Evolutionary conservation across 2,113 vertebrate species (phyloP).

Genomic region (Felis chaus): DNA sequence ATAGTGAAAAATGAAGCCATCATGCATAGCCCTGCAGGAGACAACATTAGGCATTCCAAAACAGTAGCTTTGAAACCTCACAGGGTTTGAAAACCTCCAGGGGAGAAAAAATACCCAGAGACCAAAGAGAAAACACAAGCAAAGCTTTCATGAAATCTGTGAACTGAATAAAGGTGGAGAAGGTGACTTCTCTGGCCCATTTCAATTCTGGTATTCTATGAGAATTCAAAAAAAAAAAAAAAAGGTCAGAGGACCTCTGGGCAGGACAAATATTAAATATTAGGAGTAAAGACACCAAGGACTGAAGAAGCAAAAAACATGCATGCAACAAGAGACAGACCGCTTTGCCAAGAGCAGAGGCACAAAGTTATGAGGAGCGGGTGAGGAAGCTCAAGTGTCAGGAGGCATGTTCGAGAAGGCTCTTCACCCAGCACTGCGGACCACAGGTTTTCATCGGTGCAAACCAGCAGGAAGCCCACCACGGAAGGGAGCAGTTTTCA

Average conservation of each 20-base stretch:
- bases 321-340: not conserved
- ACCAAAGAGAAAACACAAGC: not conserved
- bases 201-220: not conserved
- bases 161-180: not conserved
- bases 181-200: not conserved
- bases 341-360: not conserved
- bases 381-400: not conserved
- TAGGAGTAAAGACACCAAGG: not conserved
- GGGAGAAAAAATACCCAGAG: not conserved
- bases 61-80: not conserved
- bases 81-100: not conserved
- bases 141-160: not conserved
- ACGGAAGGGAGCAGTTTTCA: not conserved
- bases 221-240: not conserved
- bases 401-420: not conserved
- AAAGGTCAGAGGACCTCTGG: not conserved
- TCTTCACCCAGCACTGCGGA: not conserved
- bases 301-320: not conserved
- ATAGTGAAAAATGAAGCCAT: not conserved
- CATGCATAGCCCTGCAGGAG: not conserved
- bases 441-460: not conserved
- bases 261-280: not conserved
- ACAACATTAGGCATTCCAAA: not conserved
- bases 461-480: not conserved
- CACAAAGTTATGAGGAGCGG: too few species aligned